Base-by-base conservation (phyloP, 2,888 invertebrate genomes). In the Caenorhabditis afra region DNA sequence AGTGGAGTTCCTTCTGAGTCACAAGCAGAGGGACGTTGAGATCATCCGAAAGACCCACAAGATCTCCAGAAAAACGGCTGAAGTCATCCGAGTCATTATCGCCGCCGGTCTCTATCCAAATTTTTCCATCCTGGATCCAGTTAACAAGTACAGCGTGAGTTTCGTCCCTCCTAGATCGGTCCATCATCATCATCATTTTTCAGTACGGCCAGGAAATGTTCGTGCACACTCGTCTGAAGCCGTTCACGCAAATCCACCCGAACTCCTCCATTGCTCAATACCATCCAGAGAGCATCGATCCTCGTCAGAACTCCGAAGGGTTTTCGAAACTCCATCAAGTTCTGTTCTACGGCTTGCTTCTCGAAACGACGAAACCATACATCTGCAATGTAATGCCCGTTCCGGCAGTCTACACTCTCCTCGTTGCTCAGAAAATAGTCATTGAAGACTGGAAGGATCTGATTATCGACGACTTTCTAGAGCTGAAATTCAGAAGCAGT, bases 101-200 rank as follows among this genome's bases (percentile, higher is more conserved):
- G 94, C 95, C 85, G 94, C 95, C 91, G 97, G 97, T 0, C 92
- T 99, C 62, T 98, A 97, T 91, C 98, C 98, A 0, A 96, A 98
- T 92, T 93, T 96, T 71, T 95, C 97, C 0, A 93, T 96, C n/a
- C 94, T 95, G 0, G 98, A 99, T 91, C 95, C 96, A 87, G 95
- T 95, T 87, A 98, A 98, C 91, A 94, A 94, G 86, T 95, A 94
- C 88, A 96, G 96, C 92, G 93, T 93, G 22, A 53, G 73, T 47
- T n/a, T n/a, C n/a, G n/a, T n/a, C n/a, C n/a, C n/a, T n/a, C n/a
- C n/a, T n/a, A n/a, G n/a, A n/a, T n/a, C n/a, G n/a, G n/a, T n/a
- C n/a, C n/a, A n/a, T 52, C 50, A 18, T 12, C 22, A 14, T 10
- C 23, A n/a, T 23, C 12, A n/a, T 1, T 49, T 79, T 81, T 64